Evolutionary conservation across 2,888 invertebrate genomes (phyloP).

Genomic region (Thereva unica): DNA sequence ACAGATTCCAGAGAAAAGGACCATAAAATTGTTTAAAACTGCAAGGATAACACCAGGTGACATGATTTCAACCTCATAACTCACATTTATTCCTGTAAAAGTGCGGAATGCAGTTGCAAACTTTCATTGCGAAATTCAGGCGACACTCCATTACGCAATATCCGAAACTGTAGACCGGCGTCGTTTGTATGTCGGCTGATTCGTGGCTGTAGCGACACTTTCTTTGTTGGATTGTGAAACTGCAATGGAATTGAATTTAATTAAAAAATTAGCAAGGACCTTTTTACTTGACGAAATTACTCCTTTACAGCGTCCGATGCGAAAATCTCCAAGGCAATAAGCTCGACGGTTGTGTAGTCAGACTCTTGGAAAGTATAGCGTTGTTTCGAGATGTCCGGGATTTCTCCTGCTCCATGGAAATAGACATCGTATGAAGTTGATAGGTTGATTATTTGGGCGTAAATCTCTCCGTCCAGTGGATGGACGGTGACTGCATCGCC

Average conservation of each 20-base stretch:
- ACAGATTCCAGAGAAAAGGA: no score
- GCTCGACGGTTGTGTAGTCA: conserved; percentile 65
- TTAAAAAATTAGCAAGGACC: conserved; percentile 19
- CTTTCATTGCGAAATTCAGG: conserved; percentile 63
- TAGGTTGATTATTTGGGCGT: conserved; percentile 72
- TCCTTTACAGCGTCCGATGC: conserved; percentile 63
- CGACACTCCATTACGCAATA: conserved; percentile 75
- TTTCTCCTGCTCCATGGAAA: conserved; percentile 70
- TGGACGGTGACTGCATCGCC: conserved; percentile 63
- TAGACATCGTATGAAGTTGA: conserved; percentile 69
- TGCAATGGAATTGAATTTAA: conserved; percentile 45
- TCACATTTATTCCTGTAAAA: conserved; percentile 71
- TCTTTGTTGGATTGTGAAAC: conserved; percentile 67
- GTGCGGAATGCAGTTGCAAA: conserved; percentile 74
- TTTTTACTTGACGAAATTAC: conserved; percentile 50
- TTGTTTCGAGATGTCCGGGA: conserved; percentile 68
- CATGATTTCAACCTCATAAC: conserved; percentile 31
- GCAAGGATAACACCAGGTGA: no score
- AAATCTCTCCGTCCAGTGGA: conserved; percentile 76
- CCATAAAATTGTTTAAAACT: no score
- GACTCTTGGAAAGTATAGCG: conserved; percentile 60
- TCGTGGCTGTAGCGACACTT: conserved; percentile 72
- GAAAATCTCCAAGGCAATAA: conserved; percentile 65
- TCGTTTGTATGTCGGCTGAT: conserved; percentile 65
- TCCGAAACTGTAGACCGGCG: conserved; percentile 70